Evolutionary conservation across 1,140 invertebrate species (phyloP).

Genomic region (Drosophila nannoptera): DNA sequence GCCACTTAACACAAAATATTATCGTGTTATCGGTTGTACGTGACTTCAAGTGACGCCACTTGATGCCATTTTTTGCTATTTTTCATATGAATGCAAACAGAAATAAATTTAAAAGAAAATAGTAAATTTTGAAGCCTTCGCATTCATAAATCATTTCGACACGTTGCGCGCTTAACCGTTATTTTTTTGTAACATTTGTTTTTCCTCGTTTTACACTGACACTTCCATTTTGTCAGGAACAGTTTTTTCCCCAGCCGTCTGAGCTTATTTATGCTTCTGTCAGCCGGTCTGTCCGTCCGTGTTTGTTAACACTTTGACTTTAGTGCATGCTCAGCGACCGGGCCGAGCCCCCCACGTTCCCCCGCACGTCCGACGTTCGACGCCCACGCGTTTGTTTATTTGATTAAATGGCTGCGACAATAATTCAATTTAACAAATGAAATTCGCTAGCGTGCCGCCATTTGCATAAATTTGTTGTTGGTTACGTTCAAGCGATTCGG

Average conservation of each 20-base stretch:
- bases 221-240: slow-evolving; percentile 42
- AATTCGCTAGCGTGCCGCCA: slow-evolving; percentile 5
- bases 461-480: slow-evolving; percentile 26
- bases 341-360: background rate
- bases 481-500: slow-evolving; percentile 4
- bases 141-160: slow-evolving; percentile 32
- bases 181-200: background rate
- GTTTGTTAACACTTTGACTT: slow-evolving; percentile 12
- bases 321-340: background rate
- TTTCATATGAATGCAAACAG: too few relatives aligned
- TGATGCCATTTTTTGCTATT: too few relatives aligned
- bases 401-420: slow-evolving; percentile 28
- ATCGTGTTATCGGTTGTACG: slow-evolving; percentile 3
- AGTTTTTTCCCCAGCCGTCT: slow-evolving; percentile 6
- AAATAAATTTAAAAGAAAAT: too few relatives aligned
- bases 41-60: background rate
- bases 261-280: slow-evolving; percentile 9
- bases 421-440: slow-evolving; percentile 45
- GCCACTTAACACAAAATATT: slow-evolving; percentile 3
- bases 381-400: slow-evolving; percentile 26
- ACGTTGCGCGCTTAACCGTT: background rate
- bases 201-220: slow-evolving; percentile 7
- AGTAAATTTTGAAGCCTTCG: background rate
- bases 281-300: slow-evolving; percentile 1
- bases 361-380: background rate